A percentile compares a stretch with the other conserved stretches of the same genome.
Evolutionary conservation across 53 echinoderm and acorn worm genomes (phyloP).

Genomic region (Echinometra lucunter): DNA sequence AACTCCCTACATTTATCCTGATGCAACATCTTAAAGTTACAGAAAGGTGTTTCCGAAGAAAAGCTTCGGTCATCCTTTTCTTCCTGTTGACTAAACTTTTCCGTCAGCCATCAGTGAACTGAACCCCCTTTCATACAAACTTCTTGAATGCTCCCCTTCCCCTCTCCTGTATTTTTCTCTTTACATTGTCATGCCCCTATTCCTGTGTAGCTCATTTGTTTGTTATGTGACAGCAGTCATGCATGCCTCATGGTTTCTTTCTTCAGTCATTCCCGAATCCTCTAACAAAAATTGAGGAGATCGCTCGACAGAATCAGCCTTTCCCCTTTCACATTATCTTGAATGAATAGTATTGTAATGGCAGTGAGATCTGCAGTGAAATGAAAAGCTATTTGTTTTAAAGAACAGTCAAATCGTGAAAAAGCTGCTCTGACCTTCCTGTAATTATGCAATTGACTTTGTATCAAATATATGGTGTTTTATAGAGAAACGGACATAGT

Average conservation of each 20-base stretch:
- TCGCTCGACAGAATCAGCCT: neutral
- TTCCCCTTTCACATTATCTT: neutral
- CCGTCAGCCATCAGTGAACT: neutral
- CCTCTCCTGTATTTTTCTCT: neutral
- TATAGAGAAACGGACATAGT: neutral
- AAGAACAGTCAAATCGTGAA: neutral
- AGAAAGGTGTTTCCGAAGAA: neutral
- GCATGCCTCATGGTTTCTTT: conserved; percentile 15
- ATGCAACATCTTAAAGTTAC: neutral
- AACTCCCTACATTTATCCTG: neutral
- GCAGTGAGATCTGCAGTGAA: conserved; percentile 6
- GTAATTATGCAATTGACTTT: neutral
- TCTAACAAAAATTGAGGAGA: neutral
- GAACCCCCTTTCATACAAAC: neutral
- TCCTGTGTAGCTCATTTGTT: neutral
- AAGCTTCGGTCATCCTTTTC: neutral
- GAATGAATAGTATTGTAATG: neutral
- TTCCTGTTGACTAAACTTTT: neutral
- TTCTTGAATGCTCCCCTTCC: neutral
- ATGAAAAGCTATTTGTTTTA: neutral
- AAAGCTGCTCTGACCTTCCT: neutral
- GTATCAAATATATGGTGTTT: neutral
- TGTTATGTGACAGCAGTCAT: neutral
- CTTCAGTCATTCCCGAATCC: neutral
- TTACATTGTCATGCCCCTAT: neutral